Evolutionary conservation across 2,888 invertebrate genomes (phyloP).

Genomic region (Spialia ferax): DNA sequence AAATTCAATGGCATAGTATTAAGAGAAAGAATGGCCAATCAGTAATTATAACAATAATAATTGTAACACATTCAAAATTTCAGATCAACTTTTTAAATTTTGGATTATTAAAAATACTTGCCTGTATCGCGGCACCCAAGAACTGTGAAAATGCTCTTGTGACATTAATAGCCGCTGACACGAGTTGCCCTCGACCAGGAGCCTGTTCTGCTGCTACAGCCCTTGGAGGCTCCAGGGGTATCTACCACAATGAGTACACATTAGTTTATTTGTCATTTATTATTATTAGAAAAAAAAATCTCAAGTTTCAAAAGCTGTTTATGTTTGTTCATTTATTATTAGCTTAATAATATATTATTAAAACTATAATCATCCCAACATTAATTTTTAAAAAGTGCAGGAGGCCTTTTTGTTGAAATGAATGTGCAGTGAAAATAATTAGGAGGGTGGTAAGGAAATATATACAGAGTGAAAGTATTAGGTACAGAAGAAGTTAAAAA

Average conservation of each 20-base stretch:
- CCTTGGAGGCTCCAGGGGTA: slow-evolving; percentile 81
- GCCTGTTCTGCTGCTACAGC: slow-evolving; percentile 68
- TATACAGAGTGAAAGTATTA: background rate
- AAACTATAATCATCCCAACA: background rate
- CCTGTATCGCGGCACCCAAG: slow-evolving; percentile 92
- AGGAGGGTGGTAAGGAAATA: background rate
- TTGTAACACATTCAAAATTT: too few species aligned
- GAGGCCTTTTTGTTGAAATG: slow-evolving; percentile 10
- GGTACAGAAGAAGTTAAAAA: background rate
- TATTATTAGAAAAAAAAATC: background rate
- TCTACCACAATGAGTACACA: slow-evolving; percentile 55
- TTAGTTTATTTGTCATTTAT: background rate
- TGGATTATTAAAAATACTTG: slow-evolving; percentile 66
- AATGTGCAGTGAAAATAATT: slow-evolving; percentile 17
- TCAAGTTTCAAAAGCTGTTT: slow-evolving; percentile 15
- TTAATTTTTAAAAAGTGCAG: slow-evolving; percentile 21
- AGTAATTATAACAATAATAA: background rate
- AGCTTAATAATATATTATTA: slow-evolving; percentile 20
- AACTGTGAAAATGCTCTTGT: slow-evolving; percentile 93
- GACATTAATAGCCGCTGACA: slow-evolving; percentile 91
- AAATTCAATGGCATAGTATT: background rate
- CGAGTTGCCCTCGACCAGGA: slow-evolving; percentile 82
- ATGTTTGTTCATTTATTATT: slow-evolving; percentile 9
- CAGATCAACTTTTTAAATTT: too few species aligned
- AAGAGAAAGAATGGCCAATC: background rate